phyloP scores from a whole-genome alignment of 2,797 vertebrate species.

The Harpagifer antarcticus region DNA sequence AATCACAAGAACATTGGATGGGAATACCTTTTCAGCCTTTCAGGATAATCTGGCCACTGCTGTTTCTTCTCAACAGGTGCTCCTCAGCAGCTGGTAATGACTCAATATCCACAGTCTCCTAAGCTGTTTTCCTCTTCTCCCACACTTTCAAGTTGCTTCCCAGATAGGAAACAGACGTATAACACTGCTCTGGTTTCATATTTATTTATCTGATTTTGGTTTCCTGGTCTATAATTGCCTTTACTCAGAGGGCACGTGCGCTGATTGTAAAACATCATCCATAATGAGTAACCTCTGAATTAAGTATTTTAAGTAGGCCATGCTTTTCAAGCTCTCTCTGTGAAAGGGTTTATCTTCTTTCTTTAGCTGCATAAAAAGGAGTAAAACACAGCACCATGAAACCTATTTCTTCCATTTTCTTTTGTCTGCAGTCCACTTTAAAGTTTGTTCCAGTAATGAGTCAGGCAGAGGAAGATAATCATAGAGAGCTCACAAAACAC shows the following conservation, averaged over 20 bases:
- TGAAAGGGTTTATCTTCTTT: slow-evolving; percentile 52
- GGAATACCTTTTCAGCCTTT: slow-evolving; percentile 39
- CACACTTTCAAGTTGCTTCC: slow-evolving; percentile 7
- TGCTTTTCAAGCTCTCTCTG: slow-evolving; percentile 24
- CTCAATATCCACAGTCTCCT: slow-evolving; percentile 38
- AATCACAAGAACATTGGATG: slow-evolving; percentile 59
- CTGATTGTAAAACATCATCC: slow-evolving; percentile 54
- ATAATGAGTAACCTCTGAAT: slow-evolving; percentile 52
- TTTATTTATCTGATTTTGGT: slow-evolving; percentile 35
- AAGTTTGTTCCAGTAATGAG: slow-evolving; percentile 47
- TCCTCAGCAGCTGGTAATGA: slow-evolving; percentile 50
- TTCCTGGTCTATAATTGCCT: slow-evolving; percentile 48
- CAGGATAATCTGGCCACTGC: slow-evolving; percentile 41
- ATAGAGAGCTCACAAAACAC: slow-evolving; percentile 58
- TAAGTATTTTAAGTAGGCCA: slow-evolving; percentile 50
- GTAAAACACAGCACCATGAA: slow-evolving; percentile 39
- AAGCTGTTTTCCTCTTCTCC: slow-evolving; percentile 10
- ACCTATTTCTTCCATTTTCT: slow-evolving; percentile 19
- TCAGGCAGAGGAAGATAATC: slow-evolving; percentile 54
- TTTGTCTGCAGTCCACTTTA: slow-evolving; percentile 39
- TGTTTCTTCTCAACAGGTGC: slow-evolving; percentile 53
- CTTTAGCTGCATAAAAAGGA: slow-evolving; percentile 24
- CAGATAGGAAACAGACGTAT: slow-evolving; percentile 7
- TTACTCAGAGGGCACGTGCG: slow-evolving; percentile 43
- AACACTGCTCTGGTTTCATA: slow-evolving; percentile 29